Conservation (phyloP, 2,113 vertebrate species). For the Chamaetylas fuelleborni region DNA sequence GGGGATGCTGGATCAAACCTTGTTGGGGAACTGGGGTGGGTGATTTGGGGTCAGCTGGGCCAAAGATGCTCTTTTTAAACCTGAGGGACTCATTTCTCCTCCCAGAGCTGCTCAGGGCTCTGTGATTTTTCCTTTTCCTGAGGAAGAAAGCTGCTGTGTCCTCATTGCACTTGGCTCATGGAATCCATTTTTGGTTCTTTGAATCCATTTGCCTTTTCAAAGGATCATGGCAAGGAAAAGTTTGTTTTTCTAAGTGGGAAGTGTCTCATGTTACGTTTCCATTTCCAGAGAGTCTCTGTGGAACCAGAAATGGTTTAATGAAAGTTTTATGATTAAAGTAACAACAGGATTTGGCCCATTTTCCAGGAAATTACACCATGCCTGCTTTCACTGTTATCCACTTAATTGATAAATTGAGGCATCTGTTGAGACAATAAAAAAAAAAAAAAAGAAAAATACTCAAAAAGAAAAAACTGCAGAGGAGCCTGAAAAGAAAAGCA, state of each 20-base stretch:
- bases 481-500: neutral
- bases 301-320: neutral
- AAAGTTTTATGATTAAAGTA: neutral
- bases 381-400: neutral
- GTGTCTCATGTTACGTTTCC: rapidly evolving
- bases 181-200: neutral
- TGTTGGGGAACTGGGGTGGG: neutral
- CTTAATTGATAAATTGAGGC: conserved; percentile 4
- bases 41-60: neutral
- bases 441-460: neutral
- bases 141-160: neutral
- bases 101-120: neutral
- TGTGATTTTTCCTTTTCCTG: neutral
- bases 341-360: conserved; percentile 9
- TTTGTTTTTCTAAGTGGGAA: neutral
- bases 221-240: neutral
- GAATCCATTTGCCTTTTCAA: neutral
- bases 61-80: neutral
- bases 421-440: neutral
- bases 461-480: neutral
- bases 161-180: neutral
- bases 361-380: conserved; percentile 13
- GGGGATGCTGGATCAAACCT: neutral
- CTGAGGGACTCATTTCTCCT: neutral
- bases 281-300: neutral